Percentiles rank a stretch among this genome's conserved stretches.
phyloP scores from a whole-genome alignment of 2,113 vertebrate species.

The Coryphaenoides rupestris region DNA sequence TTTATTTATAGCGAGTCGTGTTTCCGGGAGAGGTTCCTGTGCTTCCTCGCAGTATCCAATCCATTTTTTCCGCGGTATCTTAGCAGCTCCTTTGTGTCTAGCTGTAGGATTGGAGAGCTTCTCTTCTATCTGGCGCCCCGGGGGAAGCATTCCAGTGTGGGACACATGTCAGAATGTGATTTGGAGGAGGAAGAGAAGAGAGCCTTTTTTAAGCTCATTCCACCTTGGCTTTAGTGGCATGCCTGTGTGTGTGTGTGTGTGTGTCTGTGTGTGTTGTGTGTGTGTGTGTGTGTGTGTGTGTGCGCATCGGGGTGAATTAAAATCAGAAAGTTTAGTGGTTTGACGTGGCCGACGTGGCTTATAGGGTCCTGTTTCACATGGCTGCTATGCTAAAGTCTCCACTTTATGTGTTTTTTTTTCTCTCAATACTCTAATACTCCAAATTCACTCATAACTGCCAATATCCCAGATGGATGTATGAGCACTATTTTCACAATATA shows the following conservation, averaged over 20 bases:
- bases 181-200: conserved; percentile 64
- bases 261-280: too few species aligned
- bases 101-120: conserved; percentile 70
- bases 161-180: conserved; percentile 71
- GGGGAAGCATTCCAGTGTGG: conserved; percentile 71
- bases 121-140: conserved; percentile 64
- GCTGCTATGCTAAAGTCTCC: too few species aligned
- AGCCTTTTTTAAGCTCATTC: conserved; percentile 56
- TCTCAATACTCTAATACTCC: too few species aligned
- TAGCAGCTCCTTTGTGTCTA: conserved; percentile 69
- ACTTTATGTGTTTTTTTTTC: too few species aligned
- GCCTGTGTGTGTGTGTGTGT: too few species aligned
- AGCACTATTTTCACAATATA: too few species aligned
- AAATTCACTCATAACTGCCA: too few species aligned
- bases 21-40: conserved; percentile 79
- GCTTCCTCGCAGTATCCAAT: conserved; percentile 70
- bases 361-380: too few species aligned
- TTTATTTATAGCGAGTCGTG: conserved; percentile 79
- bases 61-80: conserved; percentile 69
- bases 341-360: too few species aligned
- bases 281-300: too few species aligned
- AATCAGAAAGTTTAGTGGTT: too few species aligned
- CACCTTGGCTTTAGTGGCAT: conserved; percentile 50
- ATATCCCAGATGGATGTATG: too few species aligned
- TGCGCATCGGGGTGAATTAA: conserved; percentile 22